Evolutionary conservation across 2,113 vertebrate genomes (phyloP), one percentile per base, ranked within the genome.

Genomic region (Grantiella picta): DNA sequence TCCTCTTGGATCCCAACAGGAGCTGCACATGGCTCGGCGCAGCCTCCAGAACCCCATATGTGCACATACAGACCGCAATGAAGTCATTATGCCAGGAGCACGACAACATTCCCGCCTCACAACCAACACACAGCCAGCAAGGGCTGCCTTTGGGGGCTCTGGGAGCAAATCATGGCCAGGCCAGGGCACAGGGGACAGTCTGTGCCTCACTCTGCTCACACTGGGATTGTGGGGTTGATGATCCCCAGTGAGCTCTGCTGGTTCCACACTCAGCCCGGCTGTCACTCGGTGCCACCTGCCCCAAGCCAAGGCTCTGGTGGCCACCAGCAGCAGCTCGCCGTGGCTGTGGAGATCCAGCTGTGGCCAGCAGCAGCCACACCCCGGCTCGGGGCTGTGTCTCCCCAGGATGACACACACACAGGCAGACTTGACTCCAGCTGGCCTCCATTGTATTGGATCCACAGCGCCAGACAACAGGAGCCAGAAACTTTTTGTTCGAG

Each of bases 401-500:
- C 33, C 27, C 5, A 0, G 64, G 87, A 82, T 92, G 75, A 50
- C 90, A 56, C 91, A 35, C 29, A 80, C 10, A n/a, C n/a, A n/a
- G 35, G 85, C 96, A 95, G 96, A 95, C 92, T 70, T 63, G 93
- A 75, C 95, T 95, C 95, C 96, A 96, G 94, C 93, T 96, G 95
- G 95, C 94, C 94, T 38, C 96, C 66, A 97, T 96, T 92, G 96
- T 96, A 94, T 96, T 78, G 93, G 94, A 80, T 94, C 93, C 79
- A 82, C 93, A 91, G 87, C 7, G 93, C 95, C 82, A 95, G 94
- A 96, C 94, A 94, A 96, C 78, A 91, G 94, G 93, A 95, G 95
- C 94, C 94, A 97, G 94, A 94, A 97, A 95, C 93, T 97, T 97
- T 96, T 95, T 97, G 91, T 94, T 95, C 87, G 44, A 95, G 91